Percentiles rank a stretch among this genome's conserved stretches.
These are phyloP conservation scores for Nyctereutes procyonoides DNA, from an alignment of 2,113 vertebrate species.

Conservation along the genomic window DNA sequence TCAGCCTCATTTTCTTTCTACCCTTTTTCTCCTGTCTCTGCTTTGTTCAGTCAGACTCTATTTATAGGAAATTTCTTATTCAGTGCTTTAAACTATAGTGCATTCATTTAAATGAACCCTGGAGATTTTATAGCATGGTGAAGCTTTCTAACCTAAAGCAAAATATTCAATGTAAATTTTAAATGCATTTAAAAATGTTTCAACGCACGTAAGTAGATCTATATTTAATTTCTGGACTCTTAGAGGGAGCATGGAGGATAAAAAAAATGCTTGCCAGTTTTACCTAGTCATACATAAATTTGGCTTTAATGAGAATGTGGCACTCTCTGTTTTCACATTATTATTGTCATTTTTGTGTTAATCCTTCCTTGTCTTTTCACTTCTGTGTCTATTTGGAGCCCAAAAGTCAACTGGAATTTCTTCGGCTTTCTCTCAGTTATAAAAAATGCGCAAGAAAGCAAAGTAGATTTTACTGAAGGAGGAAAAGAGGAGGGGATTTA, in stretches of 20 bases:
- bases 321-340: conserved; percentile 43
- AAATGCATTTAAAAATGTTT: conserved; percentile 57
- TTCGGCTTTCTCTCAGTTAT: background rate
- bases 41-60: background rate
- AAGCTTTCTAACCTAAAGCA: conserved; percentile 34
- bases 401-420: background rate
- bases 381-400: conserved; percentile 29
- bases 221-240: conserved; percentile 53
- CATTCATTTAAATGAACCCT: conserved; percentile 21
- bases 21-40: background rate
- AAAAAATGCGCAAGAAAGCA: background rate
- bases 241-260: background rate
- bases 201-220: conserved; percentile 5
- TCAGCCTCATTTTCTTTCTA: background rate
- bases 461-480: conserved; percentile 29
- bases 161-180: conserved; percentile 60
- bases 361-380: conserved; percentile 9
- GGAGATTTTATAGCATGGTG: conserved; percentile 39
- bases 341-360: conserved; percentile 23
- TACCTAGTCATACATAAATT: conserved; percentile 37
- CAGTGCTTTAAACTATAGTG: background rate
- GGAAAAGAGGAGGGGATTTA: background rate
- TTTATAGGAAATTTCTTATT: conserved; percentile 31
- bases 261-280: conserved; percentile 41
- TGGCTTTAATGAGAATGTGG: background rate